A percentile compares a stretch with the other conserved stretches of the same genome.
Evolutionary conservation across 2,113 vertebrate species (phyloP).

Genomic region (Fukomys damarensis): DNA sequence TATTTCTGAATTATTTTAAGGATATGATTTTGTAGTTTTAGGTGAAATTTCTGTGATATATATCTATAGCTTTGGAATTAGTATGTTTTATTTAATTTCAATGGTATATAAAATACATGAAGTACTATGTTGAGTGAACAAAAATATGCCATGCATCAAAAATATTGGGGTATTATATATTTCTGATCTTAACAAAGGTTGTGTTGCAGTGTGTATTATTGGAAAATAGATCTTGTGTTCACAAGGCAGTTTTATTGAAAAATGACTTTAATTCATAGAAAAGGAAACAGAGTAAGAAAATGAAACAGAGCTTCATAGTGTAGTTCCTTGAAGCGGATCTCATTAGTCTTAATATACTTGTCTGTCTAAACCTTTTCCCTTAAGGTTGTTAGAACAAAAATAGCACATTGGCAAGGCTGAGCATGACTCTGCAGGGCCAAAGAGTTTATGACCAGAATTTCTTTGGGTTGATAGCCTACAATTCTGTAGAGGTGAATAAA

Average conservation of each 20-base stretch:
- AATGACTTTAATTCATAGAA: conserved; percentile 54
- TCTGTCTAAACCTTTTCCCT: neutral
- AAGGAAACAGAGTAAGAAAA: neutral
- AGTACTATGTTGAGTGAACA: neutral
- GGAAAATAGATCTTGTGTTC: neutral
- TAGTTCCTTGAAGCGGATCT: neutral
- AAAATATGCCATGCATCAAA: neutral
- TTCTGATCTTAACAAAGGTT: conserved; percentile 24
- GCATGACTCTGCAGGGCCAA: neutral
- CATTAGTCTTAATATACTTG: neutral
- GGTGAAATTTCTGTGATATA: neutral
- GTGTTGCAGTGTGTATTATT: neutral
- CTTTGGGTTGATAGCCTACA: neutral
- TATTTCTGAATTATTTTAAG: neutral
- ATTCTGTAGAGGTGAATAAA: neutral
- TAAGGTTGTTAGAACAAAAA: neutral
- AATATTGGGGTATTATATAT: neutral
- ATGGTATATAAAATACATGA: neutral
- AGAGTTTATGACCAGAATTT: neutral
- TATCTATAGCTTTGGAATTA: neutral
- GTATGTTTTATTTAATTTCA: neutral
- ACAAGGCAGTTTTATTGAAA: neutral
- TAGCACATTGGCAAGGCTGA: neutral
- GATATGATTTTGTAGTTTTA: conserved; percentile 26
- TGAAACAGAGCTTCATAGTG: neutral